Conservation (phyloP, 2,113 vertebrate genomes). For the Phoxinus phoxinus region DNA sequence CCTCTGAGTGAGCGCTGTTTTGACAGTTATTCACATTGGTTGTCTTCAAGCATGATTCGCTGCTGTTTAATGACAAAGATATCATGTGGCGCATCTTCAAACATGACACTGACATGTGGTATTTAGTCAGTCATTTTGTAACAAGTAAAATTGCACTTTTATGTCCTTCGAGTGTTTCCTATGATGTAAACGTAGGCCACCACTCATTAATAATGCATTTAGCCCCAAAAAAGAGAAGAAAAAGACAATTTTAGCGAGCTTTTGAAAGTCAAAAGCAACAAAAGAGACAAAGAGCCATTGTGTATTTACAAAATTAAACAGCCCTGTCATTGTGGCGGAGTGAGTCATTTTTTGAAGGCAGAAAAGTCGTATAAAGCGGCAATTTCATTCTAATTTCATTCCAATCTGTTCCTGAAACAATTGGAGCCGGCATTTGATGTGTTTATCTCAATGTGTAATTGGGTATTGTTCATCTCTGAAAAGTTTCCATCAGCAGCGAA, state of each 20-base stretch:
- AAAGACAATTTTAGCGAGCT: constrained; percentile 66
- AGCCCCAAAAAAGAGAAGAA: constrained; percentile 59
- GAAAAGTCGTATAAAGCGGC: constrained; percentile 71
- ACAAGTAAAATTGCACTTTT: constrained; percentile 74
- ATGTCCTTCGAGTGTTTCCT: constrained; percentile 77
- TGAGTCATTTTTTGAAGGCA: constrained; percentile 76
- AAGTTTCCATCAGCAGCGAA: constrained; percentile 57
- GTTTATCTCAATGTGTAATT: constrained; percentile 68
- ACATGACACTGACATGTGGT: constrained; percentile 82
- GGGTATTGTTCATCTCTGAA: constrained; percentile 63
- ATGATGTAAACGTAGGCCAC: constrained; percentile 77
- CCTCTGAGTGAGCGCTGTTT: constrained; percentile 73
- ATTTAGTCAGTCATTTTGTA: constrained; percentile 82
- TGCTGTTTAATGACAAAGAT: constrained; percentile 83
- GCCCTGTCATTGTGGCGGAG: constrained; percentile 74
- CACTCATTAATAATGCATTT: constrained; percentile 76
- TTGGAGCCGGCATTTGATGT: constrained; percentile 68
- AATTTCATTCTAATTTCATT: constrained; percentile 74
- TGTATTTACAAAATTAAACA: constrained; percentile 78
- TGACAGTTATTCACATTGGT: constrained; percentile 74
- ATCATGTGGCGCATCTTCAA: constrained; percentile 85
- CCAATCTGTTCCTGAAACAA: constrained; percentile 75
- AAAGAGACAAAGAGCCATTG: constrained; percentile 80
- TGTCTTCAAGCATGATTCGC: constrained; percentile 76
- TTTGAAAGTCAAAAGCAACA: constrained; percentile 72